Evolutionary conservation across 2,113 vertebrate genomes (phyloP).

Genomic region (Phalacrocorax pelagicus): DNA sequence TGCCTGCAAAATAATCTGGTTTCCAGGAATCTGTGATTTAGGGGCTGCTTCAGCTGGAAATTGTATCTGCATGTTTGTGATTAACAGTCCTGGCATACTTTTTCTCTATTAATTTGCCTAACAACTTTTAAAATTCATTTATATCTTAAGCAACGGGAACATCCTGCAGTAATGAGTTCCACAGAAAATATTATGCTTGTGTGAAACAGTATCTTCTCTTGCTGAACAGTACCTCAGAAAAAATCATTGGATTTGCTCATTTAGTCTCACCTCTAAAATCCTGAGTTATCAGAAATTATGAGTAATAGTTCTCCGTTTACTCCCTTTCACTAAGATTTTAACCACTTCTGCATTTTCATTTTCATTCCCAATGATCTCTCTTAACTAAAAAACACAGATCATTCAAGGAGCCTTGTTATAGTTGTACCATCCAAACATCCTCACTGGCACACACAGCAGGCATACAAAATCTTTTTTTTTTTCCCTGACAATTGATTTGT

Average conservation of each 20-base stretch:
- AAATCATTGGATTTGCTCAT: background rate
- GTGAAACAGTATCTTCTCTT: background rate
- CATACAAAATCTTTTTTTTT: background rate
- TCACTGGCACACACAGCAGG: background rate
- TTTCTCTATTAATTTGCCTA: background rate
- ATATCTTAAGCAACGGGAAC: background rate
- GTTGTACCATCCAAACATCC: background rate
- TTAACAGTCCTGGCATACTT: background rate
- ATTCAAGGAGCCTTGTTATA: background rate
- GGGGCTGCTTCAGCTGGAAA: background rate
- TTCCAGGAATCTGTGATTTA: conserved; percentile 18
- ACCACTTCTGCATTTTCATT: background rate
- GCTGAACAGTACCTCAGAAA: background rate
- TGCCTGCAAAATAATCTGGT: background rate
- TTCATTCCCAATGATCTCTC: background rate
- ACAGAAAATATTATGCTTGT: background rate
- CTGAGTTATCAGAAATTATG: background rate
- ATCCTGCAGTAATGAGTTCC: background rate
- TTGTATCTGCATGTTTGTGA: background rate
- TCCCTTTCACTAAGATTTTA: background rate
- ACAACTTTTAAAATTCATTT: background rate
- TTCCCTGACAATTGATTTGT: background rate
- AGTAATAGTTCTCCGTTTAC: background rate
- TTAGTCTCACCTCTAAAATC: background rate
- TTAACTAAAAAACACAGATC: background rate